Percentiles rank a stretch among this genome's conserved stretches.
Conservation (phyloP, 1,140 invertebrate genomes). For the Solenopsis fugax region DNA sequence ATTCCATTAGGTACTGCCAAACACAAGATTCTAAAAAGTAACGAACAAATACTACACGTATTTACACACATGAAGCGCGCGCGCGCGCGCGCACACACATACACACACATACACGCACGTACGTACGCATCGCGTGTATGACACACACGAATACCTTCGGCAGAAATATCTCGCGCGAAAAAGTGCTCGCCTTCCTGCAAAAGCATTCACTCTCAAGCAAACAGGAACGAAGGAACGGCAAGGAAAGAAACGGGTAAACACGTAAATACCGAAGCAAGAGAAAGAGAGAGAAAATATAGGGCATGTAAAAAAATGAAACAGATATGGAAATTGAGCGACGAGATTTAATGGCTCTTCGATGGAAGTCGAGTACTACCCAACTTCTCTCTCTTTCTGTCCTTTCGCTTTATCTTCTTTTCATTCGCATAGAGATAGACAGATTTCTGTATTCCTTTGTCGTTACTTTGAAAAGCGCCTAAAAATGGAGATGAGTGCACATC, state of each 20-base stretch:
- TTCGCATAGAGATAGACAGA: conserved; percentile 70
- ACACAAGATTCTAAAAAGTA: conserved; percentile 72
- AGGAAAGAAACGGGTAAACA: conserved; percentile 69
- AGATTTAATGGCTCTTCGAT: conserved; percentile 52
- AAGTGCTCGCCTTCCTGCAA: conserved; percentile 65
- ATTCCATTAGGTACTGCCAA: conserved; percentile 86
- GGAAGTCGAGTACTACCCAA: conserved; percentile 10
- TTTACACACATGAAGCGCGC: not conserved
- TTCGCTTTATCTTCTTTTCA: conserved; percentile 64
- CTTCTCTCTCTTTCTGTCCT: conserved; percentile 69
- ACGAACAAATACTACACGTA: conserved; percentile 36
- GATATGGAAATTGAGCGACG: conserved; percentile 32
- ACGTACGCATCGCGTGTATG: conserved; percentile 21
- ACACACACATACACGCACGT: not conserved
- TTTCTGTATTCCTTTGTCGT: conserved; percentile 76
- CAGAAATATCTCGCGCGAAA: conserved; percentile 68
- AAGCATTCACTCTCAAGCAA: conserved; percentile 71
- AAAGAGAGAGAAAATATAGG: conserved; percentile 66
- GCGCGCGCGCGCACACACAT: not conserved
- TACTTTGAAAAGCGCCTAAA: conserved; percentile 75
- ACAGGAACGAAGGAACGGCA: conserved; percentile 72
- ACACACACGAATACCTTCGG: conserved; percentile 61
- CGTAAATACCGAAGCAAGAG: conserved; percentile 62
- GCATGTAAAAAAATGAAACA: not conserved
- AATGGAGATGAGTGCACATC: conserved; percentile 74